Evolutionary conservation across 2,113 vertebrate genomes (phyloP), one percentile per base, ranked within the genome.

Genomic region (Chaetodon auriga): DNA sequence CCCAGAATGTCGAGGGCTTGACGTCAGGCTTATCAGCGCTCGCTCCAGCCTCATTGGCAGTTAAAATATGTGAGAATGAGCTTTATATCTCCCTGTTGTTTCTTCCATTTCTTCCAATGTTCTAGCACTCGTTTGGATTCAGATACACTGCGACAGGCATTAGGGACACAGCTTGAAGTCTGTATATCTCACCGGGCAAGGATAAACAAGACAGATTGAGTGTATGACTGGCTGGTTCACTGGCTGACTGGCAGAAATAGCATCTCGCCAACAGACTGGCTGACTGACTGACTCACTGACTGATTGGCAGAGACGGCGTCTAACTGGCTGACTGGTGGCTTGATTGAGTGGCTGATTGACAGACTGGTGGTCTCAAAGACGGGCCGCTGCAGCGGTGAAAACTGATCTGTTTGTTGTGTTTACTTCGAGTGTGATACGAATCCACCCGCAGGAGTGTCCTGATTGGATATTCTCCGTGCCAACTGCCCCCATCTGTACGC

Each of bases 201-300:
- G 64, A 83, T 65, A 72, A 83, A 82, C 72, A 62, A 81, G 75
- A 85, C 76, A 82, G 83, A 70, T 45, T 62, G 70, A 68, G 62
- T 68, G 64, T 64, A 57, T 68, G 74, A 78, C 58, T 58, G 78
- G 14, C 60, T 69, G 76, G 64, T 77, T 87, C 48, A 49, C 68
- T 57, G 48, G 43, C 65, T 79, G 83, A 76, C 70, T 85, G 77
- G 60, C 80, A 79, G 78, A 58, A 78, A 88, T 46, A 70, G 55
- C 57, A 69, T 81, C 62, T 35, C 25, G 43, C 60, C 51, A 66
- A 83, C 74, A 57, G 68, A 75, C 83, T 66, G 54, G 51, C 75
- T 68, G 78, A 48, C 66, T 75, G 70, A 23, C 62, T 54, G 76
- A 75, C 57, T 75, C 45, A 61, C 19, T 14, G 41, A 21, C 38